These are phyloP conservation scores for Pseudococcus longispinus DNA, from an alignment of 2,888 invertebrate genomes.

Conservation along the genomic window DNA sequence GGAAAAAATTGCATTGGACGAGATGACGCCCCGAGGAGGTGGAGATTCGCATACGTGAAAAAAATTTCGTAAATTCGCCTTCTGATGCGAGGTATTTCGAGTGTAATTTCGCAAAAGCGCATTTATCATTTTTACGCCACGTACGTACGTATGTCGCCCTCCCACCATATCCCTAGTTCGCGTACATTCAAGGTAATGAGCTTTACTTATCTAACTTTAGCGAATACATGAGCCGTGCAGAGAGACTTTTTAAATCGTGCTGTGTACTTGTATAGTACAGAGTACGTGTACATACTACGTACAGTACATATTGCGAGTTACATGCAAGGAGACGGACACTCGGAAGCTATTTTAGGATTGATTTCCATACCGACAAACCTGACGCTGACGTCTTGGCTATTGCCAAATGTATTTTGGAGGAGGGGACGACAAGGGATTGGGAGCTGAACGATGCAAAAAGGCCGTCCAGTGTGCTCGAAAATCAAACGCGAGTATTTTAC, in stretches of 20 bases:
- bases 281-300: neutral
- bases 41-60: neutral
- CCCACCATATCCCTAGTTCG: neutral
- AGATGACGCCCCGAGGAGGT: neutral
- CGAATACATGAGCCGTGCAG: constrained; percentile 45
- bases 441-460: neutral
- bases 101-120: constrained; percentile 15
- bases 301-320: neutral
- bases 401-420: constrained; percentile 14
- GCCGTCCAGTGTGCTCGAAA: neutral
- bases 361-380: constrained; percentile 42
- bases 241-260: neutral
- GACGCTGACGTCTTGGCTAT: constrained; percentile 15
- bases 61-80: neutral
- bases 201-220: constrained; percentile 1
- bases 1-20: neutral
- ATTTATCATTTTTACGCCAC: constrained; percentile 15
- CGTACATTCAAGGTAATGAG: constrained; percentile 32
- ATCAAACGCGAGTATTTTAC: neutral
- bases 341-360: constrained; percentile 53
- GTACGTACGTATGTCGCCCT: neutral
- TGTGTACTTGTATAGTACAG: neutral
- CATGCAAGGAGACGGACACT: constrained; percentile 10
- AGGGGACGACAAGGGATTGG: neutral
- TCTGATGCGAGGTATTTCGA: neutral